A percentile compares a stretch with the other conserved stretches of the same genome.
These are phyloP conservation scores for Deladenus siricidicola DNA, from an alignment of 2,888 invertebrate genomes.

Conservation along the genomic window DNA sequence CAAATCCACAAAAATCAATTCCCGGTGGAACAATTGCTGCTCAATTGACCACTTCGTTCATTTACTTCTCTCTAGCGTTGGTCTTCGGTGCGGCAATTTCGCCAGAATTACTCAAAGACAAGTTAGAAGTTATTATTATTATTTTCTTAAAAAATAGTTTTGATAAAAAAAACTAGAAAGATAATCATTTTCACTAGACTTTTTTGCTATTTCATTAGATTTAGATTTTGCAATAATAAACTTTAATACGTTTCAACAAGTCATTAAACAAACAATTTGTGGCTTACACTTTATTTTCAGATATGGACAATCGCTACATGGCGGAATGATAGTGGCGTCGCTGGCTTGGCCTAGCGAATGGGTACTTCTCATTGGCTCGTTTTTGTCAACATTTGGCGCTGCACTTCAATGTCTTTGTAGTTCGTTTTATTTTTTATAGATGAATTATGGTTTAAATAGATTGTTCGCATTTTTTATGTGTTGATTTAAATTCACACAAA, in stretches of 20 bases:
- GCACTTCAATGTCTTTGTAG: constrained; percentile 79
- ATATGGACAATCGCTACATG: constrained; percentile 92
- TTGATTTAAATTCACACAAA: constrained; percentile 6
- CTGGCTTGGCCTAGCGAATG: constrained; percentile 98
- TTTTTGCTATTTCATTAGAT: no score
- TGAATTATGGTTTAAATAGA: no score
- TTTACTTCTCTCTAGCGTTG: constrained; percentile 75
- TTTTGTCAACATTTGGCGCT: constrained; percentile 92
- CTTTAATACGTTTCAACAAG: no score
- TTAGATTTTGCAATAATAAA: no score
- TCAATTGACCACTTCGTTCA: constrained; percentile 85
- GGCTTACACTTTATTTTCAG: no score
- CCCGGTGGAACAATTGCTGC: constrained; percentile 95
- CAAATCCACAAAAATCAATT: constrained; percentile 95
- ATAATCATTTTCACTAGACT: no score
- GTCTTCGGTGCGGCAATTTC: constrained; percentile 83
- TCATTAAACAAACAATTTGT: no score
- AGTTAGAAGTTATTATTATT: constrained; percentile 62
- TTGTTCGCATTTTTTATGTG: not conserved
- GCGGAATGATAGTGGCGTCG: constrained; percentile 86
- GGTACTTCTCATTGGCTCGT: constrained; percentile 94
- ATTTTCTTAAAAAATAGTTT: no score
- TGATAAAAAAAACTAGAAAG: no score
- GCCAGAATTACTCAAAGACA: constrained; percentile 84
- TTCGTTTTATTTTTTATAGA: no score